Evolutionary conservation across 92 coral and sea anemone genomes (phyloP), one percentile per base, ranked within the genome.

Genomic region (Palythoa grandis): DNA sequence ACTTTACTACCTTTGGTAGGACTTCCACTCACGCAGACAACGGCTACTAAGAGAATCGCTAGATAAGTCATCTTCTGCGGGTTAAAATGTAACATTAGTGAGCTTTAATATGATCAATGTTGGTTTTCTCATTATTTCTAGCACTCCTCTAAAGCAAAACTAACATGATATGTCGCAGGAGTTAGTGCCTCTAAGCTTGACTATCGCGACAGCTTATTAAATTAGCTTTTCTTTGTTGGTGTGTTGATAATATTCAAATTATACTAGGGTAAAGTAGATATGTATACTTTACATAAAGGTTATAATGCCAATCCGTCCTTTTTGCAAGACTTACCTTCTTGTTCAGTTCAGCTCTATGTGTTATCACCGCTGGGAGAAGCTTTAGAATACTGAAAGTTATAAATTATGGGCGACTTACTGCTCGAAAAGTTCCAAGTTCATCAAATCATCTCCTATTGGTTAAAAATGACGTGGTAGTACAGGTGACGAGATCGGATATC

Each of bases 11-110:
- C 98, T 91, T 91, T 91, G 37, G 92, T 12, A 82, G 98, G 92
- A 69, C 78, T 87, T 78, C 94, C 95, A 95, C 91, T 94, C 4
- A 90, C 98, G 92, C 94, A 94, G 94, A 91, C 98, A 69, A 94
- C 94, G 38, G 98, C 95, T 86, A 94, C 74, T 66, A 94, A 88
- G 24, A 94, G 88, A 72, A 94, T 15, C 35, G 87, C 95, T 83
- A 94, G 58, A 52, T 91, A 90, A 79, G 95, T 93, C 98, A 94
- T 94, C 87, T 78, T 92, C 87, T 76, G 73, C 60, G 82, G 88
- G 80, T 37, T 37, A 66, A 88, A 11, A 67, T 77, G 63, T 61
- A 70, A 35, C 40, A 71, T 68, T 52, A 63, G 25, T 23, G 8
- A 63, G 2, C 10, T 69, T 0, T 69, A 69, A 29, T 25, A 13